Evolutionary conservation across 2,888 invertebrate species (phyloP).

Genomic region (Carterocephalus palaemon): DNA sequence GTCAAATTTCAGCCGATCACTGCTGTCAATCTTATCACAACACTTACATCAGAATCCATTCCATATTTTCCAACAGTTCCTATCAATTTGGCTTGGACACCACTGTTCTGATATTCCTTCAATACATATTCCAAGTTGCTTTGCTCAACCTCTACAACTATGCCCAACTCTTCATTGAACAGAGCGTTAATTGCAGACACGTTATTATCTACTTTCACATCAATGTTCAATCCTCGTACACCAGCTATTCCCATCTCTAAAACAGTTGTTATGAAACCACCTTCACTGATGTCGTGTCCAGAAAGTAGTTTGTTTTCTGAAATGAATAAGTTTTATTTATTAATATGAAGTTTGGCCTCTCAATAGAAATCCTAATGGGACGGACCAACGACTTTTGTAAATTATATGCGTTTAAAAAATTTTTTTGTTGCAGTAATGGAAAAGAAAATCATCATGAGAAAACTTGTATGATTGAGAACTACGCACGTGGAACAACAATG

Average conservation of each 20-base stretch:
- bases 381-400: too few relatives aligned
- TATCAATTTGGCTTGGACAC: constrained; percentile 82
- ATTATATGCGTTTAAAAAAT: too few relatives aligned
- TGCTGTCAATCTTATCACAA: too few relatives aligned
- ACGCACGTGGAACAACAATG: too few relatives aligned
- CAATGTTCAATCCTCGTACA: constrained; percentile 85
- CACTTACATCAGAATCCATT: constrained; percentile 78
- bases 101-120: constrained; percentile 77
- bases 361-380: too few relatives aligned
- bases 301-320: constrained; percentile 84
- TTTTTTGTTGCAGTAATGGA: too few relatives aligned
- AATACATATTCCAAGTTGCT: constrained; percentile 79
- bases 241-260: constrained; percentile 99
- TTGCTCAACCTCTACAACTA: constrained; percentile 86
- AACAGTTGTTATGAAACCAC: constrained; percentile 92
- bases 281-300: constrained; percentile 98
- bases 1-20: too few relatives aligned
- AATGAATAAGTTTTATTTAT: constrained; percentile 13
- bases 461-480: too few relatives aligned
- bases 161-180: constrained; percentile 92
- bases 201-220: constrained; percentile 66
- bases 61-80: constrained; percentile 84
- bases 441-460: too few relatives aligned
- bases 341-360: too few relatives aligned
- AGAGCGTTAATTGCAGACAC: constrained; percentile 82